A percentile compares a stretch with the other conserved stretches of the same genome.
These are phyloP conservation scores for Ormyrus thymus DNA, from an alignment of 2,888 invertebrate species.

Conservation along the genomic window DNA sequence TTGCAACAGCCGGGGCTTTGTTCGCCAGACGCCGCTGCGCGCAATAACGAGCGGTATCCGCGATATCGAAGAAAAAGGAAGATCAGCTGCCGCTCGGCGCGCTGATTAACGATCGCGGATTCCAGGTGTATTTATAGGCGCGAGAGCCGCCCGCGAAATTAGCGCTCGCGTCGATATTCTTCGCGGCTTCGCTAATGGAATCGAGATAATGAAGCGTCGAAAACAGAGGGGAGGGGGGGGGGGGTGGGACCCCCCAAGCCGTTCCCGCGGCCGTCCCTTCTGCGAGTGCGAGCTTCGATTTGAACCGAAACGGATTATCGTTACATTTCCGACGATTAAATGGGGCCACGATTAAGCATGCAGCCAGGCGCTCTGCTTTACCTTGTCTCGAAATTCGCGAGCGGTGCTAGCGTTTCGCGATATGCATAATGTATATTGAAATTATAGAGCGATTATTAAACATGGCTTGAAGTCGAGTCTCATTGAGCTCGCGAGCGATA, in stretches of 20 bases:
- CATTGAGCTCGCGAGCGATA: no score
- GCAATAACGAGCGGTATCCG: slow-evolving; percentile 2
- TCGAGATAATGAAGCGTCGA: slow-evolving; percentile 42
- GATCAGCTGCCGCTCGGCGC: not conserved
- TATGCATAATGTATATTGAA: slow-evolving; percentile 4
- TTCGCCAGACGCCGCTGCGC: not conserved
- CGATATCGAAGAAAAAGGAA: not conserved
- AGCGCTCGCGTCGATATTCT: not conserved
- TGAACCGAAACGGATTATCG: slow-evolving; percentile 10
- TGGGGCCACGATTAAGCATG: not conserved
- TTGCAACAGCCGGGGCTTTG: slow-evolving; percentile 12
- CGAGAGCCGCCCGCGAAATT: slow-evolving; percentile 2
- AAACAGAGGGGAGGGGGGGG: no score
- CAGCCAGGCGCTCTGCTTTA: not conserved
- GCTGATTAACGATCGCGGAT: slow-evolving; percentile 6
- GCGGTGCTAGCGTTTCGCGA: not conserved
- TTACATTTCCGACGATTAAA: slow-evolving; percentile 33
- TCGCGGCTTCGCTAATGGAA: slow-evolving; percentile 16
- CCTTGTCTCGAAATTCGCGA: not conserved
- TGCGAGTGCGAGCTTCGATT: no score
- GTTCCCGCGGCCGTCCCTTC: no score
- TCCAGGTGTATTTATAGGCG: slow-evolving; percentile 9
- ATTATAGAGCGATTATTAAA: slow-evolving; percentile 24
- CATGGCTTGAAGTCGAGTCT: not conserved
- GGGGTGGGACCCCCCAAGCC: no score